Conservation (phyloP, 2,113 vertebrate species). For the Pachypanchax playfairii region DNA sequence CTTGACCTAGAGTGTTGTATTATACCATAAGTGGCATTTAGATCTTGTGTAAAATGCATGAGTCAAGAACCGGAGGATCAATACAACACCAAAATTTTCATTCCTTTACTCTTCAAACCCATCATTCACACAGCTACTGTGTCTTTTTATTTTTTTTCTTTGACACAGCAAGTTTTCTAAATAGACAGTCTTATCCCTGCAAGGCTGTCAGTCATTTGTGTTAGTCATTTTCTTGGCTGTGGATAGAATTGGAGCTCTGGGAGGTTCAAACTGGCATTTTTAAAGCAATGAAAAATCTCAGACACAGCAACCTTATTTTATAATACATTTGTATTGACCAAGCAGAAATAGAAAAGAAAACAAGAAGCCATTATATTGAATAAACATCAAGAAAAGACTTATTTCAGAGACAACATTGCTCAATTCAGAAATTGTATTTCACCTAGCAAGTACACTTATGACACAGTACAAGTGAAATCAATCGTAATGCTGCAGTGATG, state of each 20-base stretch:
- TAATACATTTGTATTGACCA: slow-evolving; percentile 63
- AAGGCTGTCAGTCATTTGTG: slow-evolving; percentile 75
- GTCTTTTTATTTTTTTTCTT: slow-evolving; percentile 59
- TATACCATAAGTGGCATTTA: slow-evolving; percentile 73
- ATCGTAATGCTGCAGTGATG: slow-evolving; percentile 34
- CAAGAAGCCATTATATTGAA: slow-evolving; percentile 55
- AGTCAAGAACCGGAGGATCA: slow-evolving; percentile 70
- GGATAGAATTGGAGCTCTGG: slow-evolving; percentile 42
- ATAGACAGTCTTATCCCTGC: slow-evolving; percentile 58
- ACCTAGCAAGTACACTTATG: slow-evolving; percentile 35
- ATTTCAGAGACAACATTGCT: slow-evolving; percentile 48
- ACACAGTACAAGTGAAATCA: slow-evolving; percentile 44
- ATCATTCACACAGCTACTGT: slow-evolving; percentile 49
- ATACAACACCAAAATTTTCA: slow-evolving; percentile 71
- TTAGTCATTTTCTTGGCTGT: slow-evolving; percentile 70
- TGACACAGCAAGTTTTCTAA: slow-evolving; percentile 71
- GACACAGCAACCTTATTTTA: slow-evolving; percentile 51
- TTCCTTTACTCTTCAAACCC: slow-evolving; percentile 64
- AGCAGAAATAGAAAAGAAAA: slow-evolving; percentile 50
- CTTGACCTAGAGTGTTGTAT: slow-evolving; percentile 60
- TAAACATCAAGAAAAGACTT: slow-evolving; percentile 50
- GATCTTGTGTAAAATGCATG: slow-evolving; percentile 78
- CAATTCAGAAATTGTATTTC: slow-evolving; percentile 38
- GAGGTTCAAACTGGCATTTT: slow-evolving; percentile 63
- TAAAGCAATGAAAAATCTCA: slow-evolving; percentile 33